Evolutionary conservation across 2,888 invertebrate genomes (phyloP).

Genomic region (Linyphia triangularis): DNA sequence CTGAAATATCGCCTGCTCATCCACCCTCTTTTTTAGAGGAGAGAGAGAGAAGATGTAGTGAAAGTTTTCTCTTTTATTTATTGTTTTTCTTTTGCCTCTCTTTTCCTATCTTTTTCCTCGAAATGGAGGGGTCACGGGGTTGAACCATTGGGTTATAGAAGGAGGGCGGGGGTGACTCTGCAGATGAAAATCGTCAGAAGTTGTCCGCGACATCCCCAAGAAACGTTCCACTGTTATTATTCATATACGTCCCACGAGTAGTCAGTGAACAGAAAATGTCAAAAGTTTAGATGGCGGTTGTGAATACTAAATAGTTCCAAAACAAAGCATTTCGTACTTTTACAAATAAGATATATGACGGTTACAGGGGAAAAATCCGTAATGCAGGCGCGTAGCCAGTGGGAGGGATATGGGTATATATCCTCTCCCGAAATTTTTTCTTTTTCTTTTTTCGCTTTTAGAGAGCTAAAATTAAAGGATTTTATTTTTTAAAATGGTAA

Average conservation of each 20-base stretch:
- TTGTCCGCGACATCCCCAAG: constrained; percentile 33
- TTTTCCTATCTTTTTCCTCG: constrained; percentile 28
- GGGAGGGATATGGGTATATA: no score
- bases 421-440: no score
- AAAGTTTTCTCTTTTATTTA: constrained; percentile 18
- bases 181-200: constrained; percentile 68
- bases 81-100: constrained; percentile 22
- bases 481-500: no score
- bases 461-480: no score
- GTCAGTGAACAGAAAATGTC: background rate
- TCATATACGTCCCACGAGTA: background rate
- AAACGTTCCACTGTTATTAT: background rate
- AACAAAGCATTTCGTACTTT: no score
- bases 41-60: constrained; percentile 23
- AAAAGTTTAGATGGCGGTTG: background rate
- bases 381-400: no score
- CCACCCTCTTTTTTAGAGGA: constrained; percentile 12
- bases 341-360: no score
- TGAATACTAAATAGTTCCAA: no score
- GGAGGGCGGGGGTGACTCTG: constrained; percentile 26
- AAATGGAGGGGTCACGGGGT: constrained; percentile 70
- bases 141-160: constrained; percentile 58
- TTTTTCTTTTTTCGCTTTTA: no score
- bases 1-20: background rate
- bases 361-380: no score